phyloP scores from a whole-genome alignment of 2,113 vertebrate genomes.

The Entelurus aequoreus region DNA sequence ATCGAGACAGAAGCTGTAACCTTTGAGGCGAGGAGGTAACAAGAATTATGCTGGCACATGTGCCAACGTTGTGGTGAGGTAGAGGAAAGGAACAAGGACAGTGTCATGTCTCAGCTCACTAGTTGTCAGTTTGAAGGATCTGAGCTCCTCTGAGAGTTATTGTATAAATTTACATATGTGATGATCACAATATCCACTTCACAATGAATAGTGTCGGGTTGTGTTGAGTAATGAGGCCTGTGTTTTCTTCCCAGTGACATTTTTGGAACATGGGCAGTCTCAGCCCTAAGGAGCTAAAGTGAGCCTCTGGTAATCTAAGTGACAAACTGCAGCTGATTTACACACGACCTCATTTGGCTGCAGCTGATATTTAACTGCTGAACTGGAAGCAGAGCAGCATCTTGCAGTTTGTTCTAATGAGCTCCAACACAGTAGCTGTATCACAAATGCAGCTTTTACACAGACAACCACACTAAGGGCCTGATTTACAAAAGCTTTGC shows the following conservation, averaged over 20 bases:
- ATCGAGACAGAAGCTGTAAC: constrained; percentile 1
- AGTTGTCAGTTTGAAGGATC: constrained; percentile 32
- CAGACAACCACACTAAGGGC: too few species aligned
- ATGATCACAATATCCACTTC: not conserved
- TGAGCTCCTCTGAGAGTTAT: constrained; percentile 2
- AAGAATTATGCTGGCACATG: constrained; percentile 23
- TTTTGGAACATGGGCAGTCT: not conserved
- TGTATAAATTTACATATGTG: not conserved
- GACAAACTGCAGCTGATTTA: constrained; percentile 20
- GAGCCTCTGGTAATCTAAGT: constrained; percentile 7
- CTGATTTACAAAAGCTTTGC: too few species aligned
- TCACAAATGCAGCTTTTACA: too few species aligned
- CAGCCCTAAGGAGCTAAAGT: constrained; percentile 4
- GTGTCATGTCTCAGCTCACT: constrained; percentile 29
- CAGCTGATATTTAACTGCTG: not conserved
- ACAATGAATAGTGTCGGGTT: not conserved
- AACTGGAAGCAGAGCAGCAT: constrained; percentile 10
- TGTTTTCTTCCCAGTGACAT: constrained; percentile 4
- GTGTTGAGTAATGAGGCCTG: not conserved
- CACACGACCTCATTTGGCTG: constrained; percentile 18
- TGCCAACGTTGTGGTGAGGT: constrained; percentile 21
- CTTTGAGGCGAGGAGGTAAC: constrained; percentile 14
- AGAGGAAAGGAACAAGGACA: constrained; percentile 33
- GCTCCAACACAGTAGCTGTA: too few species aligned
- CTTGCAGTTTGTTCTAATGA: not conserved